Evolutionary conservation across 2,113 vertebrate species (phyloP), one percentile per base, ranked within the genome.

Genomic region (Capreolus pygargus): DNA sequence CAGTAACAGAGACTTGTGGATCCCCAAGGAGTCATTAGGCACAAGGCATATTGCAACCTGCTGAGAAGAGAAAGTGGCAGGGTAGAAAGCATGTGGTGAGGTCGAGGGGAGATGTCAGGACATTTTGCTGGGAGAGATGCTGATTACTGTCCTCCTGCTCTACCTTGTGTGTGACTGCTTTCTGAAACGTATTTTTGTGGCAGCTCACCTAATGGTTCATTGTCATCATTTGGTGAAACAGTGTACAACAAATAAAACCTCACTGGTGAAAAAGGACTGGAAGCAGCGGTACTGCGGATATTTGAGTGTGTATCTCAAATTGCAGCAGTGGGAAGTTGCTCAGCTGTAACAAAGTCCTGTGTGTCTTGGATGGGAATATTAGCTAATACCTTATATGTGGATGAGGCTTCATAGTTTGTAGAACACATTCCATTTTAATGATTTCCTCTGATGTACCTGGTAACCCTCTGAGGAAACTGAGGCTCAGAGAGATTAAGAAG

Each of bases 151-250:
- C 84, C 23, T 57, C n/a, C 50, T 54, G 90, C 54, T 91, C 30
- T 33, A 27, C 60, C 47, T 39, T 54, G 64, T 47, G 21, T 94
- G 1, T 60, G 74, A 15, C 19, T 33, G 39, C 23, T n/a, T 43
- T 87, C 58, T 50, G 85, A 92, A 43, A 83, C 11, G 25, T 76
- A 54, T 61, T 87, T 39, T 76, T 95, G 79, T 16, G 74, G n/a
- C n/a, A 84, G 23, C 45, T 97, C 33, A 70, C 50, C 25, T 74
- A 64, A 92, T 84, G 92, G 64, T 39, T 96, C 17, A 52, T 82
- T 28, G 39, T 85, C 82, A 30, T 96, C 12, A 55, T 89, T 83
- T 94, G 92, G 15, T 92, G 58, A 96, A 95, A 94, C 60, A 87
- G 5, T 90, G 15, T 17, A n/a, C 25, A 82, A 47, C 86, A 60